These are phyloP conservation scores for Lanius collurio DNA, from an alignment of 2,113 vertebrate genomes.

Conservation along the genomic window DNA sequence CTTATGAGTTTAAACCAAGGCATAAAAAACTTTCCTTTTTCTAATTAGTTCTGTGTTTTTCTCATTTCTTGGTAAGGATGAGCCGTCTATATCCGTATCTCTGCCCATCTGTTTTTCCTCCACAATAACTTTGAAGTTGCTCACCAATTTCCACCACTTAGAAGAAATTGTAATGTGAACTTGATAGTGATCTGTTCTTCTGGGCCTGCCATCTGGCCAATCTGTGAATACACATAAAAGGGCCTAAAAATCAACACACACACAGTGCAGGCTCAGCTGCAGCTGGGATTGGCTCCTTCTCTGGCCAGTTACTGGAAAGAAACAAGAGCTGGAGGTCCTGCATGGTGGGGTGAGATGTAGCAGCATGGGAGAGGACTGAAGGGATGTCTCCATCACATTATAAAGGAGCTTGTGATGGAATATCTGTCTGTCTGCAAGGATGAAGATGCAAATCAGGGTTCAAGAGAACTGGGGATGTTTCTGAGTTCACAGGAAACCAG, in stretches of 20 bases:
- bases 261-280: not conserved
- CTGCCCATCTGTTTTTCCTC: conserved; percentile 24
- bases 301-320: not conserved
- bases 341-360: not conserved
- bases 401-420: not conserved
- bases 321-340: not conserved
- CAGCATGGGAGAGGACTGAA: not conserved
- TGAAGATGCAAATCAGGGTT: not conserved
- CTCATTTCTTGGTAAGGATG: not conserved
- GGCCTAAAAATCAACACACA: not conserved
- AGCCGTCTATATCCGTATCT: not conserved
- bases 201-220: conserved; percentile 29
- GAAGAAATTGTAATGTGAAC: conserved; percentile 23
- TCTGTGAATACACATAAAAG: not conserved
- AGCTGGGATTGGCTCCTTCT: not conserved
- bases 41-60: not conserved
- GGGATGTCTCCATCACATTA: not conserved
- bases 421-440: not conserved
- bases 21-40: not conserved
- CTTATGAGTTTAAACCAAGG: not conserved
- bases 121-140: not conserved
- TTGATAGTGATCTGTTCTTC: conserved; percentile 26
- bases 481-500: not conserved
- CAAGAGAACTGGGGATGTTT: not conserved
- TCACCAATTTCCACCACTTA: conserved; percentile 28